Evolutionary conservation across 1,140 invertebrate species (phyloP), one percentile per base, ranked within the genome.

Genomic region (Danaus melanippus): DNA sequence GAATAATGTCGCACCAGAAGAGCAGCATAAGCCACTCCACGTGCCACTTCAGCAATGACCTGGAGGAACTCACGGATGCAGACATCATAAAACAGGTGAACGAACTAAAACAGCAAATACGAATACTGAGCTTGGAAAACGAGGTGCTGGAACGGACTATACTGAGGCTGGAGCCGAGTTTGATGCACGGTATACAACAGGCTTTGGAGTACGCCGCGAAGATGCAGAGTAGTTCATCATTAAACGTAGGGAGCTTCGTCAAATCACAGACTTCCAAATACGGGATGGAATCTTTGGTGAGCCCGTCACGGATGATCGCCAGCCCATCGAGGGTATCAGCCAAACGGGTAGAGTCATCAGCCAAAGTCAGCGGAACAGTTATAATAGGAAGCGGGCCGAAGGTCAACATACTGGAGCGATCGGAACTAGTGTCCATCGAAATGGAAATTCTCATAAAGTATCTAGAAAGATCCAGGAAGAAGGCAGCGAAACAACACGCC

Each of bases 351-450:
- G 80, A 84, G 6, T 86, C 83, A 0, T 78, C 76, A 1, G 80
- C 69, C 2, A 82, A 70, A 61, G 49, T 85, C 1, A 79, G 79
- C 10, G 76, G 70, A 2, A 82, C 76, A 0, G 56, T 77, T 0
- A 62, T 79, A 8, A 76, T 84, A 42, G 74, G 78, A 8, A 44
- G 64, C 0, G 78, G 77, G 0, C 71, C 80, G 0, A 77, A 72
- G 54, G 76, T 87, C 15, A 87, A 87, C 55, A 71, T 87, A 10
- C 44, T 85, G 10, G 82, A 86, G 53, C 64, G 87, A 12, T 83
- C 86, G 0, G 86, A 87, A 65, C 68, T 90, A 53, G 69, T 84
- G 0, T 69, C 74, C 1, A 72, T 64, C 1, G 89, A 89, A 63
- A 84, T 88, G 54, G 86, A 88, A 1, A 77, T 87, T 4, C 57